Conservation (phyloP, 1,140 invertebrate species). For the Ooceraea biroi region DNA sequence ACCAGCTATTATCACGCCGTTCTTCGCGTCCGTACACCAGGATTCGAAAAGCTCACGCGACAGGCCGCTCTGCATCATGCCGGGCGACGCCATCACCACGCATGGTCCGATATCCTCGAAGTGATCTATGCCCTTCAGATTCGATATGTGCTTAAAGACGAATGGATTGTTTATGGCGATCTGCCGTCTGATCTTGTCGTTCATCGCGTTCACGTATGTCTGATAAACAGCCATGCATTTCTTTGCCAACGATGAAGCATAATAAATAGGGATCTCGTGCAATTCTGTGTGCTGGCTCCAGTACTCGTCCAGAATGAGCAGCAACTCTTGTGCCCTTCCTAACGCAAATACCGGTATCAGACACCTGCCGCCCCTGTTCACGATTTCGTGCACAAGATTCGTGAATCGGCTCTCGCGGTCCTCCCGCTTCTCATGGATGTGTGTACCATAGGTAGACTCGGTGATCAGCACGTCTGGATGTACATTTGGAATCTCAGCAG, state of each 20-base stretch:
- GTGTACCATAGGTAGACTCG: constrained; percentile 99
- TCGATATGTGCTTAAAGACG: constrained; percentile 99
- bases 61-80: constrained; percentile 99
- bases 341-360: constrained; percentile 99
- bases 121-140: constrained; percentile 99
- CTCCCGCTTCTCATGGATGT: constrained; percentile 99
- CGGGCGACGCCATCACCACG: constrained; percentile 99
- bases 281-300: constrained; percentile 99
- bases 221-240: constrained; percentile 99
- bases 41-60: constrained; percentile 99
- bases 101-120: constrained; percentile 99
- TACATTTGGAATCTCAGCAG: constrained; percentile 98
- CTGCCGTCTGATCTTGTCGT: constrained; percentile 97
- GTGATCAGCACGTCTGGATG: constrained; percentile 99
- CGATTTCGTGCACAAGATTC: constrained; percentile 97
- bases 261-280: constrained; percentile 99
- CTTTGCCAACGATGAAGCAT: constrained; percentile 99
- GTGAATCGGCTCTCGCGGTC: constrained; percentile 98
- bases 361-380: constrained; percentile 97
- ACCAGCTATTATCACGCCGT: constrained; percentile 99
- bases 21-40: constrained; percentile 99
- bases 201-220: constrained; percentile 99
- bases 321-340: constrained; percentile 98
- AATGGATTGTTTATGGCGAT: constrained; percentile 99
- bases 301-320: constrained; percentile 99